phyloP scores from a whole-genome alignment of 2,888 invertebrate genomes.

The Odontocerum albicorne region DNA sequence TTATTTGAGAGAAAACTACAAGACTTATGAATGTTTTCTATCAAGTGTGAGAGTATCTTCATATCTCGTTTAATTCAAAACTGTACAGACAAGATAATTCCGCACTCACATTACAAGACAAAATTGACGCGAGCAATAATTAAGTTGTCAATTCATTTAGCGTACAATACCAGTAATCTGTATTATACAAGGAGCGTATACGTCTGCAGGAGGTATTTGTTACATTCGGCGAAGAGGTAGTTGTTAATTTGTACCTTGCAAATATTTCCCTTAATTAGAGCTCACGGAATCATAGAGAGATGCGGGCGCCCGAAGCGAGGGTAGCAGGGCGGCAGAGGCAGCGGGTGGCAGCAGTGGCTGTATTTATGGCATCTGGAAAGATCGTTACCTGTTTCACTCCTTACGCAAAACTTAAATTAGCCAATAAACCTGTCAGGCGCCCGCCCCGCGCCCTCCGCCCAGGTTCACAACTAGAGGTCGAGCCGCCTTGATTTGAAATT shows the following conservation, averaged over 20 bases:
- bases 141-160: no score
- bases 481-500: neutral
- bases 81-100: no score
- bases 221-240: neutral
- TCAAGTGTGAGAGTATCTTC: no score
- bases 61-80: no score
- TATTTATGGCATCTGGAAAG: constrained; percentile 39
- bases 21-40: no score
- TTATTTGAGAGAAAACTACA: no score
- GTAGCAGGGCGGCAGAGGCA: constrained; percentile 1
- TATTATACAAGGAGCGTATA: neutral
- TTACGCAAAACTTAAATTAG: constrained; percentile 59
- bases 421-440: constrained; percentile 55
- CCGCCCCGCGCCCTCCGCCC: constrained; percentile 28
- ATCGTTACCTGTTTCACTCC: constrained; percentile 50
- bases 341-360: constrained; percentile 10
- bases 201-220: neutral
- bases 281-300: constrained; percentile 26
- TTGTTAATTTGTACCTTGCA: constrained; percentile 30
- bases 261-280: constrained; percentile 36
- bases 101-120: no score
- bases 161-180: no score
- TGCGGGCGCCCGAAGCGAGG: constrained; percentile 7
- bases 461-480: neutral
- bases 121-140: no score